Evolutionary conservation across 2,113 vertebrate species (phyloP).

Genomic region (Percopsis transmontana): DNA sequence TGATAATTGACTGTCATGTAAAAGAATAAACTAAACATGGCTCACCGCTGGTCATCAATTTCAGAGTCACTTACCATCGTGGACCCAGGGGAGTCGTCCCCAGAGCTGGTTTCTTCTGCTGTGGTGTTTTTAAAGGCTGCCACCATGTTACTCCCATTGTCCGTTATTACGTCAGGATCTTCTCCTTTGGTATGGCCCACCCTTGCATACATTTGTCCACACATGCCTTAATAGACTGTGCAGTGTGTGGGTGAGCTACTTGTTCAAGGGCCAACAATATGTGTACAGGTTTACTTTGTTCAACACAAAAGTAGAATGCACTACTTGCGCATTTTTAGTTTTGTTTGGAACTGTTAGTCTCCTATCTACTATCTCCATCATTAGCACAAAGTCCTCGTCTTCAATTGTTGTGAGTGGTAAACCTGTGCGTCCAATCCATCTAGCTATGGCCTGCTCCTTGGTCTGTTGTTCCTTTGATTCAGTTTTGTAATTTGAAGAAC

Average conservation of each 20-base stretch:
- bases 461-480: conserved; percentile 32
- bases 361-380: conserved; percentile 33
- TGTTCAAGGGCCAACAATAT: conserved; percentile 31
- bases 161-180: conserved; percentile 33
- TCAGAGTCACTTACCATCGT: not conserved
- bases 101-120: conserved; percentile 1
- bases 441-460: conserved; percentile 26
- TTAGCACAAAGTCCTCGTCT: conserved; percentile 30
- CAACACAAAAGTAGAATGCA: conserved; percentile 5
- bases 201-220: not conserved
- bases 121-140: conserved; percentile 23
- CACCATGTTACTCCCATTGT: conserved; percentile 42
- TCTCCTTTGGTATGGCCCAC: conserved; percentile 21
- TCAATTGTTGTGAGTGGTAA: conserved; percentile 17
- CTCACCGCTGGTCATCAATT: not conserved
- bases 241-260: conserved; percentile 23
- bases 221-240: not conserved
- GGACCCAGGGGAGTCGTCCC: conserved; percentile 8
- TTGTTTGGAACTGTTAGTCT: conserved; percentile 32
- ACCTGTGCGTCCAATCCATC: conserved; percentile 30
- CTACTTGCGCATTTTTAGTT: conserved; percentile 34
- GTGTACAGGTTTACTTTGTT: conserved; percentile 24
- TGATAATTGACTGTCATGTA: not conserved
- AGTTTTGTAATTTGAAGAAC: conserved; percentile 21
- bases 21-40: conserved; percentile 4